phyloP scores from a whole-genome alignment of 2,797 vertebrate genomes.

The Meda fulgida region DNA sequence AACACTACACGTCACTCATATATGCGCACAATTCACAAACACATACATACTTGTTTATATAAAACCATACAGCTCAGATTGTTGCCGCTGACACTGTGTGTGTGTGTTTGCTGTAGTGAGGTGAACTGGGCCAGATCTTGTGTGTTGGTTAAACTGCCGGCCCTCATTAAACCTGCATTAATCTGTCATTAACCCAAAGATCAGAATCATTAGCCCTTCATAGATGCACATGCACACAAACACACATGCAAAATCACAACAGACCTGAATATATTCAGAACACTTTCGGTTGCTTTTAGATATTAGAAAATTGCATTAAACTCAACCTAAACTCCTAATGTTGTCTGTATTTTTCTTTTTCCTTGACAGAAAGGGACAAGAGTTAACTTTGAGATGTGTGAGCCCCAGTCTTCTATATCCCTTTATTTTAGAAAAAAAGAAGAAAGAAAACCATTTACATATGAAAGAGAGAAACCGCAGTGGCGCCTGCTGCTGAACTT shows the following conservation, averaged over 20 bases:
- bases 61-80: not conserved
- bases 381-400: not conserved
- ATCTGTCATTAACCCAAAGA: conserved; percentile 53
- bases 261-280: not conserved
- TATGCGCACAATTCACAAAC: not conserved
- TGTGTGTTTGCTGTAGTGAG: not conserved
- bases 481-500: not conserved
- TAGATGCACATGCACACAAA: not conserved
- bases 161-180: conserved; percentile 59
- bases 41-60: not conserved
- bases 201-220: conserved; percentile 26
- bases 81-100: not conserved
- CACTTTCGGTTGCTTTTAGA: not conserved
- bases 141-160: conserved; percentile 24
- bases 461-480: not conserved
- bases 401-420: not conserved
- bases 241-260: not conserved
- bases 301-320: not conserved
- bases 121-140: not conserved
- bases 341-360: not conserved
- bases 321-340: not conserved
- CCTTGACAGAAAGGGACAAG: not conserved
- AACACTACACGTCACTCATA: conserved; percentile 12
- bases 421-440: not conserved
- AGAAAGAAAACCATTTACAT: not conserved